Base-by-base conservation (phyloP, 2,888 invertebrate species). In the Drosophila quasianomalipes region DNA sequence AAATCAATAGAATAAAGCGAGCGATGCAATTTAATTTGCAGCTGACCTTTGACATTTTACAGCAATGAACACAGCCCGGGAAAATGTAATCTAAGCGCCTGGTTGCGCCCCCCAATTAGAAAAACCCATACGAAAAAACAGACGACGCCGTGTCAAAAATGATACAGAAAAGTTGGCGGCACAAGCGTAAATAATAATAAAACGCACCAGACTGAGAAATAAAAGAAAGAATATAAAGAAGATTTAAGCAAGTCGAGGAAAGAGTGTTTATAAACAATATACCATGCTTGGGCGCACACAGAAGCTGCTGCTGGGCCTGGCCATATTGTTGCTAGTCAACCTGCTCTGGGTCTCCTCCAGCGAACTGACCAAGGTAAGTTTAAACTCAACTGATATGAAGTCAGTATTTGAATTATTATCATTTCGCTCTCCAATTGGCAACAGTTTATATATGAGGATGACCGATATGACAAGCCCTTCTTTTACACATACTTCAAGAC, bases 341-440 rank as follows among this genome's bases (percentile, higher is more conserved):
- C 94, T 99, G 70, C 96, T 99, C 90, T 99, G 99, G 99, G 99
- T 99, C 63, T 96, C 97, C 63, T 99, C 98, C 59, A 97, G 98
- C 47, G 98, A 99, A 94, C 94, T 99, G 74, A 98, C 98, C 73
- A 97, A 98, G 96, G 99, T 99, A 94, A 93, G 41, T 28, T 26
- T 0, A 1, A 41, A n/a, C 0, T 33, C 12, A 26, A 26, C 9
- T 4, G 26, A 26, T 31, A 30, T n/a, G 2, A 39, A 1, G 2
- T 39, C 37, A 28, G 9, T 12, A n/a, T n/a, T 9, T 30, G 0
- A 28, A 26, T n/a, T 28, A 30, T 1, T 7, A 10, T 7, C 2
- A 12, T 2, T 16, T 28, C 31, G 16, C 10, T 30, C 33, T 5
- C 26, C 12, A 2, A 47, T 47, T 26, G 47, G 16, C 16, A 14